phyloP scores from a whole-genome alignment of 2,797 vertebrate species.

The Champsocephalus gunnari region DNA sequence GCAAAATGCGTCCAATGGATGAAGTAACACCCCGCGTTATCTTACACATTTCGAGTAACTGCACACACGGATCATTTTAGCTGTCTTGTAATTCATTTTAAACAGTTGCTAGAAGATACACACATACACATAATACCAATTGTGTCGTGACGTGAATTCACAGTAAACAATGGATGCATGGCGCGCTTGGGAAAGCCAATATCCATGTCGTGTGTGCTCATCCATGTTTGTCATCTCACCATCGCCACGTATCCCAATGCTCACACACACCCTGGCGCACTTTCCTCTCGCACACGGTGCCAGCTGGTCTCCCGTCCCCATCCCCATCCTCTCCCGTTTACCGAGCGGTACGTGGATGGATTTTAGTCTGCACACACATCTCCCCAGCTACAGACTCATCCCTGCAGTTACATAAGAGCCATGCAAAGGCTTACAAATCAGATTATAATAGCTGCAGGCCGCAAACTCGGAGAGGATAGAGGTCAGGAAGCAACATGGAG shows the following conservation, averaged over 20 bases:
- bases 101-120: too few species aligned
- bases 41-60: too few species aligned
- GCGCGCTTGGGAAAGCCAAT: not conserved
- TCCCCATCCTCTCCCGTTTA: conserved; percentile 24
- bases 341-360: conserved; percentile 34
- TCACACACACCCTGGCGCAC: conserved; percentile 52
- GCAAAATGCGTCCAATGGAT: not conserved
- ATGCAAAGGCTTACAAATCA: conserved; percentile 77
- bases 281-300: conserved; percentile 44
- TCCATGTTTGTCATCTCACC: conserved; percentile 51
- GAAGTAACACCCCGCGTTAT: not conserved
- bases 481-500: conserved; percentile 69
- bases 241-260: conserved; percentile 19
- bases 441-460: conserved; percentile 71
- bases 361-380: conserved; percentile 51
- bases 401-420: conserved; percentile 79
- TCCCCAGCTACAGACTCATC: conserved; percentile 64
- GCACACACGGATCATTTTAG: not conserved
- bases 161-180: not conserved
- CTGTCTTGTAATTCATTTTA: too few species aligned
- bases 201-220: conserved; percentile 25
- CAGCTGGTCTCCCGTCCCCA: conserved; percentile 63
- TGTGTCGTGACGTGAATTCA: not conserved
- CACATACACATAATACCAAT: not conserved
- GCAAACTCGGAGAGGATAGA: conserved; percentile 58